These are phyloP conservation scores for Theropithecus gelada DNA, from an alignment of 2,113 vertebrate genomes.

Conservation along the genomic window DNA sequence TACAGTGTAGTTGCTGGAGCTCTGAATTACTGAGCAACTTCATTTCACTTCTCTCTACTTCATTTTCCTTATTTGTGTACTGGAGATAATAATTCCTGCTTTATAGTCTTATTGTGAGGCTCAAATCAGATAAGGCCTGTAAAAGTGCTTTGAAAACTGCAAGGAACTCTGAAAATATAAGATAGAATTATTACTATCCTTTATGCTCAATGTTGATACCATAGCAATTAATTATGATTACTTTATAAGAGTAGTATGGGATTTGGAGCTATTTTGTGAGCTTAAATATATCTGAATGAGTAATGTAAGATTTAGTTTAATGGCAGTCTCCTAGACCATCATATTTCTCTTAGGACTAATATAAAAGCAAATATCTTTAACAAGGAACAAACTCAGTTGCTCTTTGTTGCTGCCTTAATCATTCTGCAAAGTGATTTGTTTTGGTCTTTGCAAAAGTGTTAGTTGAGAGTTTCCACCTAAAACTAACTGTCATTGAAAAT, in stretches of 20 bases:
- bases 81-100: not conserved
- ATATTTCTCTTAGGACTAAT: not conserved
- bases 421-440: conserved; percentile 53
- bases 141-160: conserved; percentile 28
- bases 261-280: conserved; percentile 31
- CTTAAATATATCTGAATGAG: not conserved
- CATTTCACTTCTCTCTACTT: not conserved
- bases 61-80: conserved; percentile 28
- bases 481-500: conserved; percentile 50
- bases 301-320: conserved; percentile 32
- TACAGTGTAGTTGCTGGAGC: not conserved
- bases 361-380: conserved; percentile 23
- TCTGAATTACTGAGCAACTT: not conserved
- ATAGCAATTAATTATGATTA: conserved; percentile 24
- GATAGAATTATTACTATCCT: not conserved
- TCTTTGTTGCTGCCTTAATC: not conserved
- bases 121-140: not conserved
- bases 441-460: conserved; percentile 42
- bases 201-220: conserved; percentile 23
- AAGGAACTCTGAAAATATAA: not conserved
- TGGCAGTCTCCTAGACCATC: not conserved
- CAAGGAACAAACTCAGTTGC: not conserved
- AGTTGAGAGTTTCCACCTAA: conserved; percentile 41
- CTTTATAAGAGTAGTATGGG: not conserved
- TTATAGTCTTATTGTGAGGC: not conserved